Conservation (phyloP, 2,888 invertebrate genomes). For the Caenorhabditis panamensis region DNA sequence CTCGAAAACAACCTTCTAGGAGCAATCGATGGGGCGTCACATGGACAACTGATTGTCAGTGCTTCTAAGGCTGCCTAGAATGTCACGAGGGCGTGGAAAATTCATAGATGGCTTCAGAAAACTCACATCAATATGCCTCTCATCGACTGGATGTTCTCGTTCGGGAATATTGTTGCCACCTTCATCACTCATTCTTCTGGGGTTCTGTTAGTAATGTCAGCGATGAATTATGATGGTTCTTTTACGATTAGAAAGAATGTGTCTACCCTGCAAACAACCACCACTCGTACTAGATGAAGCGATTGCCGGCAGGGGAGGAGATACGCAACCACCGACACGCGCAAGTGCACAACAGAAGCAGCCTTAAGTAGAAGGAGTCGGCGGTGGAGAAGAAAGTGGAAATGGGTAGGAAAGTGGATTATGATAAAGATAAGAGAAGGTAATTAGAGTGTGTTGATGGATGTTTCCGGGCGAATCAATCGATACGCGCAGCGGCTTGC, state of each 20-base stretch:
- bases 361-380: constrained; percentile 14
- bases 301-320: background rate
- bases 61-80: constrained; percentile 28
- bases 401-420: constrained; percentile 31
- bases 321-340: constrained; percentile 40
- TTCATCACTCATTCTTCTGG: background rate
- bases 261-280: constrained; percentile 48
- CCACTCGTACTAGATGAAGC: constrained; percentile 53
- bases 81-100: constrained; percentile 1
- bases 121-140: constrained; percentile 37
- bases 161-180: constrained; percentile 20
- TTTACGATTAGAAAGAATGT: constrained; percentile 37
- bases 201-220: background rate
- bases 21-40: constrained; percentile 29
- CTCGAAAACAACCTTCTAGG: constrained; percentile 41
- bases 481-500: constrained; percentile 30
- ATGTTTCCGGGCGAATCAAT: constrained; percentile 46
- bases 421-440: constrained; percentile 49
- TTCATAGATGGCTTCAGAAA: background rate
- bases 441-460: constrained; percentile 48
- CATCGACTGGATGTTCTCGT: constrained; percentile 34
- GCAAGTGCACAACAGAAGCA: constrained; percentile 4
- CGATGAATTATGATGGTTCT: constrained; percentile 22
- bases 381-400: background rate
- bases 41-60: constrained; percentile 32